Evolutionary conservation across 2,113 vertebrate genomes (phyloP).

Genomic region (Electrona antarctica): DNA sequence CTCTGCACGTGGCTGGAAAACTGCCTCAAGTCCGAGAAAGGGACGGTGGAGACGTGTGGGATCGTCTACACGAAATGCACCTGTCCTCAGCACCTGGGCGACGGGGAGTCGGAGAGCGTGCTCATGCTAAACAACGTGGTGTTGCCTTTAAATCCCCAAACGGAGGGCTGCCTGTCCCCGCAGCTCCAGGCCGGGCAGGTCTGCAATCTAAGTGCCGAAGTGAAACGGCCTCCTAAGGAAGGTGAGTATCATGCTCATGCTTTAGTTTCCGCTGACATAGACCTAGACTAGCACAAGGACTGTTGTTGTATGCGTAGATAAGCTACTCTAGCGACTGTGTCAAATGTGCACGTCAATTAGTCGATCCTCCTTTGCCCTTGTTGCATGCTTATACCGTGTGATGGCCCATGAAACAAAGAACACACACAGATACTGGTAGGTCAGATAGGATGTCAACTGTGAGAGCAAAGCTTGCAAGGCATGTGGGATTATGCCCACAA

Average conservation of each 20-base stretch:
- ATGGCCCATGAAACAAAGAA: constrained; percentile 79
- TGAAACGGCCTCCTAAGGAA: constrained; percentile 95
- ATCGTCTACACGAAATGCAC: constrained; percentile 98
- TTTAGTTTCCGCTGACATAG: constrained; percentile 36
- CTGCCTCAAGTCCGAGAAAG: constrained; percentile 96
- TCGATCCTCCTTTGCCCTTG: constrained; percentile 68
- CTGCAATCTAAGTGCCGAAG: constrained; percentile 97
- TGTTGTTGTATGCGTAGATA: constrained; percentile 53
- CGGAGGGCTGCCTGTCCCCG: constrained; percentile 96
- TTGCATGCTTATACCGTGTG: constrained; percentile 73
- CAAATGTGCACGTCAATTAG: constrained; percentile 70
- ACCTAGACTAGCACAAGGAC: constrained; percentile 36
- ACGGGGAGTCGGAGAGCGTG: constrained; percentile 90
- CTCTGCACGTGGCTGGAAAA: constrained; percentile 98
- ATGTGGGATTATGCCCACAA: constrained; percentile 62
- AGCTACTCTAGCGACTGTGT: constrained; percentile 49
- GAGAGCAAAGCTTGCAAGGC: constrained; percentile 65
- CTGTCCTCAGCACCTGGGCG: constrained; percentile 97
- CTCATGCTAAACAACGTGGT: constrained; percentile 97
- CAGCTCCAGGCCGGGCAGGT: constrained; percentile 94
- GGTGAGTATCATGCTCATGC: constrained; percentile 83
- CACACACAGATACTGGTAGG: constrained; percentile 68
- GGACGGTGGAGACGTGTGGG: constrained; percentile 94
- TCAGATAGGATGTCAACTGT: constrained; percentile 50
- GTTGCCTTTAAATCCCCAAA: constrained; percentile 97